Evolutionary conservation across 2,888 invertebrate genomes (phyloP).

Genomic region (Ennomos erosarius): DNA sequence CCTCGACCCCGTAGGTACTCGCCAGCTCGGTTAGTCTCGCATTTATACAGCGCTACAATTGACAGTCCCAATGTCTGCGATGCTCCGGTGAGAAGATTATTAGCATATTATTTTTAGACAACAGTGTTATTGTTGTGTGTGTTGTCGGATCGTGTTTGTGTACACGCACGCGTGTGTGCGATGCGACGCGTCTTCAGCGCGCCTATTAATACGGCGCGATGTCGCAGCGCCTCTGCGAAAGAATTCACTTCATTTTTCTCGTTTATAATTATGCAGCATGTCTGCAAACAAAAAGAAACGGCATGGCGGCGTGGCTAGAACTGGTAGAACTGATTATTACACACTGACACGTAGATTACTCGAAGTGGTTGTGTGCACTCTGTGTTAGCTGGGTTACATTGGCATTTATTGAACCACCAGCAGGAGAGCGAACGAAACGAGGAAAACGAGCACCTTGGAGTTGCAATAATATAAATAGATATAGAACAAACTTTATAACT

Average conservation of each 20-base stretch:
- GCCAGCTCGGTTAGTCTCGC: not conserved
- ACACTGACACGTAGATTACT: too few species aligned
- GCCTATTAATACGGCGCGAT: slow-evolving; percentile 40
- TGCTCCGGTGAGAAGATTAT: slow-evolving; percentile 50
- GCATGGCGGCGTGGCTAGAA: too few species aligned
- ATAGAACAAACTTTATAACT: too few species aligned
- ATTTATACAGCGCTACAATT: slow-evolving; percentile 16
- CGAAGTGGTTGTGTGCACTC: too few species aligned
- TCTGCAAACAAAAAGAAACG: slow-evolving; percentile 6
- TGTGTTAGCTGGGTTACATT: too few species aligned
- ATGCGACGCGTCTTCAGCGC: slow-evolving; percentile 91
- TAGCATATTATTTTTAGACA: slow-evolving; percentile 58
- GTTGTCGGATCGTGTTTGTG: slow-evolving; percentile 40
- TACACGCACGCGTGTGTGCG: slow-evolving; percentile 38
- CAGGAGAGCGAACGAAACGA: too few species aligned
- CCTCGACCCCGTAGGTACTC: not conserved
- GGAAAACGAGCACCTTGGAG: too few species aligned
- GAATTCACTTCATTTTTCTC: slow-evolving; percentile 16
- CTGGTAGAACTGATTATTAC: too few species aligned
- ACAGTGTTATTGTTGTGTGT: slow-evolving; percentile 52
- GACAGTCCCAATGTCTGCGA: slow-evolving; percentile 29
- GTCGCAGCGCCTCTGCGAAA: slow-evolving; percentile 26
- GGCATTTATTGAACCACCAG: too few species aligned
- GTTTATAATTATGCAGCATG: slow-evolving; percentile 13
- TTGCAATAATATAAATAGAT: too few species aligned